phyloP scores from a whole-genome alignment of 2,797 vertebrate genomes.

The Sternarchorhynchus goeldii region DNA sequence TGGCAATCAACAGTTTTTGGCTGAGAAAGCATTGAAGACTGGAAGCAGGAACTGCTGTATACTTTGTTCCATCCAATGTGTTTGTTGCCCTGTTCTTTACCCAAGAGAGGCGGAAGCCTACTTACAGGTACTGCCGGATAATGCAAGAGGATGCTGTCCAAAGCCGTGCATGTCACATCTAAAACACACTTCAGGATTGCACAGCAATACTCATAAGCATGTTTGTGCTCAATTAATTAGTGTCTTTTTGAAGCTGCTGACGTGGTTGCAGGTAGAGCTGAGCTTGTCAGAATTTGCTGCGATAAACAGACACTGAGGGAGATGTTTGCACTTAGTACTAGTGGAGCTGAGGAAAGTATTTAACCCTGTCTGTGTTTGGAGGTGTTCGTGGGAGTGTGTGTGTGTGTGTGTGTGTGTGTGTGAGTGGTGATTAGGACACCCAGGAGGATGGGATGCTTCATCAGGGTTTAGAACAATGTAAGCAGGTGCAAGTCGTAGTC shows the following conservation, averaged over 20 bases:
- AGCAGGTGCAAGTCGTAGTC: slow-evolving; percentile 9
- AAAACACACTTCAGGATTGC: slow-evolving; percentile 2
- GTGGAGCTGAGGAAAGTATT: slow-evolving; percentile 51
- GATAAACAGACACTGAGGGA: slow-evolving; percentile 45
- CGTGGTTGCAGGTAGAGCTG: slow-evolving; percentile 25
- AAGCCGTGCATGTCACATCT: neutral
- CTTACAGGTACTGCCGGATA: too few species aligned
- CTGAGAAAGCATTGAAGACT: slow-evolving; percentile 12
- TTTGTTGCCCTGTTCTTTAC: too few species aligned
- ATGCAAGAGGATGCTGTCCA: neutral
- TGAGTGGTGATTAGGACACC: slow-evolving; percentile 56
- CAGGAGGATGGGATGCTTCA: slow-evolving; percentile 31
- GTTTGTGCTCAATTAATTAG: slow-evolving; percentile 9
- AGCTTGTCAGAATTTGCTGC: slow-evolving; percentile 12
- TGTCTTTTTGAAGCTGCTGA: slow-evolving; percentile 13
- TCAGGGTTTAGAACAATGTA: slow-evolving; percentile 12
- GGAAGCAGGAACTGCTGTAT: too few species aligned
- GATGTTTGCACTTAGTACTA: slow-evolving; percentile 31
- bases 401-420: slow-evolving; percentile 63
- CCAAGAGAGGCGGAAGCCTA: too few species aligned
- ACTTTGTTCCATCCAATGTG: too few species aligned
- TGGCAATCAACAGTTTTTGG: slow-evolving; percentile 29
- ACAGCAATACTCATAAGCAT: neutral
- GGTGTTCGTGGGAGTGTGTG: slow-evolving; percentile 51
- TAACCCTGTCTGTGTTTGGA: slow-evolving; percentile 34